phyloP scores from a whole-genome alignment of 2,113 vertebrate species.

The Ceuthmochares aereus region DNA sequence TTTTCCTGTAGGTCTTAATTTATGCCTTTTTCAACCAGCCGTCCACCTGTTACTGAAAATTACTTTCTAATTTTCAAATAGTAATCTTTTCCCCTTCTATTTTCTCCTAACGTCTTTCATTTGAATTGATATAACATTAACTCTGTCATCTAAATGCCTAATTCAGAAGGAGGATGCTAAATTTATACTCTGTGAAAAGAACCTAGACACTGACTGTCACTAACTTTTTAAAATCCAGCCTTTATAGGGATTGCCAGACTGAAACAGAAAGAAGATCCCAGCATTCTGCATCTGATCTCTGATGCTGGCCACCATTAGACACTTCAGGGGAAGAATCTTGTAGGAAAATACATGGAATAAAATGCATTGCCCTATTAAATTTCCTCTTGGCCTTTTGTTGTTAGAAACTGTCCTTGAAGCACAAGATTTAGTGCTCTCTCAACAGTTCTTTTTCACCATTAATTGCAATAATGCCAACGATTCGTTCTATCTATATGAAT shows the following conservation, averaged over 20 bases:
- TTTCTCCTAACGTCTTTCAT: constrained; percentile 40
- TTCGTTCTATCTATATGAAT: not conserved
- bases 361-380: not conserved
- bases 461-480: constrained; percentile 12
- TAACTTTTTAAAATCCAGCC: constrained; percentile 33
- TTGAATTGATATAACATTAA: constrained; percentile 59
- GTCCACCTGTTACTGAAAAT: constrained; percentile 47
- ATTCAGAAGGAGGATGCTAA: constrained; percentile 67
- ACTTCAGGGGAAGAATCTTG: not conserved
- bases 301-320: not conserved
- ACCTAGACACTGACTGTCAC: constrained; percentile 17
- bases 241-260: not conserved
- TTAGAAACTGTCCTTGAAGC: not conserved
- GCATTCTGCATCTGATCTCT: not conserved
- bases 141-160: constrained; percentile 43
- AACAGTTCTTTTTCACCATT: not conserved
- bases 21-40: constrained; percentile 42
- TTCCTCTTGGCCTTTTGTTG: not conserved
- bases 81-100: constrained; percentile 60
- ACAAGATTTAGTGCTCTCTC: not conserved
- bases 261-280: not conserved
- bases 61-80: constrained; percentile 57
- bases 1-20: constrained; percentile 37
- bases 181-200: constrained; percentile 66
- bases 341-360: not conserved